Conservation (phyloP, 1,140 invertebrate species). For the Octopus bimaculoides region DNA sequence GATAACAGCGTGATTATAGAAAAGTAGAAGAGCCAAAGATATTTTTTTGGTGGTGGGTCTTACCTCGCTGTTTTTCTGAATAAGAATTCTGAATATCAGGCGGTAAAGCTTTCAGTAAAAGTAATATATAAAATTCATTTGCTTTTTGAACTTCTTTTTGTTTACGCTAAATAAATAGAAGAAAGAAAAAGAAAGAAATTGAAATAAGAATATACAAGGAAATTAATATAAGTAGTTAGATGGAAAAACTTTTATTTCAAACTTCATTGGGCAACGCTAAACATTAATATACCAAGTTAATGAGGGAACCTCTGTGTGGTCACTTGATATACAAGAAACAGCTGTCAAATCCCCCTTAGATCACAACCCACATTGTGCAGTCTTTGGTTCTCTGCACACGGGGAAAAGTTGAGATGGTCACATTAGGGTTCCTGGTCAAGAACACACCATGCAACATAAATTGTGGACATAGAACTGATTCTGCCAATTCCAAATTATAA, state of each 20-base stretch:
- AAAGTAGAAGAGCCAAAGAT: neutral
- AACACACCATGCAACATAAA: too few species aligned
- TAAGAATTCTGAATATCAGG: slow-evolving; percentile 50
- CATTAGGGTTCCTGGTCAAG: too few species aligned
- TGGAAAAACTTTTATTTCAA: neutral
- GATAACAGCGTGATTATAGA: too few species aligned
- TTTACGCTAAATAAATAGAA: slow-evolving; percentile 67
- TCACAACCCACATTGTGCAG: too few species aligned
- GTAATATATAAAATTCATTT: slow-evolving; percentile 93
- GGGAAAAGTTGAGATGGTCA: too few species aligned
- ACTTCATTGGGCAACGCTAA: neutral
- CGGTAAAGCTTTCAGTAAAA: slow-evolving; percentile 87
- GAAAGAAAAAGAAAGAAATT: neutral
- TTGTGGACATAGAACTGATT: too few species aligned
- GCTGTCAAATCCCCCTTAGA: too few species aligned
- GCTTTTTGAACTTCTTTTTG: slow-evolving; percentile 92
- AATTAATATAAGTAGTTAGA: neutral
- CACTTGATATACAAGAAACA: too few species aligned
- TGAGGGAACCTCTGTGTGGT: too few species aligned
- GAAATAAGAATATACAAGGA: neutral
- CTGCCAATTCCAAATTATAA: too few species aligned
- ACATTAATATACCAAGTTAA: neutral
- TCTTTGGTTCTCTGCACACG: too few species aligned
- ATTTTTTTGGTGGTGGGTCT: neutral
- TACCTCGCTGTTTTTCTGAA: slow-evolving; percentile 52